Evolutionary conservation across 2,113 vertebrate species (phyloP), one percentile per base, ranked within the genome.

Genomic region (human): DNA sequence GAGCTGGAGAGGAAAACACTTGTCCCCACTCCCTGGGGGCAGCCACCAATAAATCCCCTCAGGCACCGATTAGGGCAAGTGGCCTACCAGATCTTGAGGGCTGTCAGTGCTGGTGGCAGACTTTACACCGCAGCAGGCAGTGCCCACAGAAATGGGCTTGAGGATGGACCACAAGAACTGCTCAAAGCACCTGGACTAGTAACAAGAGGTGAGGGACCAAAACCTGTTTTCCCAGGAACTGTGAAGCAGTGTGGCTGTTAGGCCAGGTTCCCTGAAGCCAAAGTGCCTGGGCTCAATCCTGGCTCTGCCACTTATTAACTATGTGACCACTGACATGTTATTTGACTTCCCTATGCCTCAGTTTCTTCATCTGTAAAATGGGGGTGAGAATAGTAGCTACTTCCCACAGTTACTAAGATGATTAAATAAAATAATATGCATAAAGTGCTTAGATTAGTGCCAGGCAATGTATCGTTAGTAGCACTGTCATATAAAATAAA

Each of bases 1-100:
- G 83, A 96, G 76, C 97, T 96, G 45, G 64, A 97, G 96, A 96
- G 87, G 96, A 93, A 97, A 97, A 97, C 97, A 97, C 97, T 97
- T 97, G 96, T 98, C 95, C 95, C 90, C 4, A 57, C 76, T 97
- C 92, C 95, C 97, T 22, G 16, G 86, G 96, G 96, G 55, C 6
- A 8, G 84, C 72, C 50, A 30, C 92, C 96, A 90, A 97, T 96
- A 98, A 97, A 98, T 97, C 93, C 97, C 97, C 87, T 93, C 80
- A 48, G 94, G 93, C 57, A 94, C 94, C 50, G 1, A 94, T 96
- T 87, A 97, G 75, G 89, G 79, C 89, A 14, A 12, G 70, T 1
- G 5, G 88, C 45, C 82, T 27, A 57, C 87, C 73, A 66, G 89
- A 92, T 57, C 55, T 57, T 5, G 52, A 87, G 92, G 20, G 52